phyloP scores from a whole-genome alignment of 2,113 vertebrate genomes.

The Platichthys flesus region DNA sequence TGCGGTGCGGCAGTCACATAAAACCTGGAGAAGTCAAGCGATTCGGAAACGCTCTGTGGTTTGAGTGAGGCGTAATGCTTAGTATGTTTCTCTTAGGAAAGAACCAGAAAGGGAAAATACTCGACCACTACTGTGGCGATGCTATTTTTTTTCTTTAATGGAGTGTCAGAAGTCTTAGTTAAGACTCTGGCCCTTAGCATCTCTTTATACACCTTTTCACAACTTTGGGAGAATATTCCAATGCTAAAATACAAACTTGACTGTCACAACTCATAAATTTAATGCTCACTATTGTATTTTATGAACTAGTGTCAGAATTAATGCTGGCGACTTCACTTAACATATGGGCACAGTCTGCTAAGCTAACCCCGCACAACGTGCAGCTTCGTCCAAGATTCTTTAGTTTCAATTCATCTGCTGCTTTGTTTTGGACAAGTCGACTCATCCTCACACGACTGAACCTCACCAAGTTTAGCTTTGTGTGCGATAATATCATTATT shows the following conservation, averaged over 20 bases:
- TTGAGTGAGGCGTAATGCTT: constrained; percentile 27
- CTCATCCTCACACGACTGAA: constrained; percentile 63
- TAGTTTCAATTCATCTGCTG: constrained; percentile 59
- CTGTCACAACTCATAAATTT: constrained; percentile 7
- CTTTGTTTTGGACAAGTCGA: constrained; percentile 57
- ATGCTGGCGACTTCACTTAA: constrained; percentile 36
- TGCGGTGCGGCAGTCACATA: constrained; percentile 47
- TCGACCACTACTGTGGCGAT: constrained; percentile 14
- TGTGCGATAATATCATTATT: constrained; percentile 67
- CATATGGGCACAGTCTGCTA: constrained; percentile 59
- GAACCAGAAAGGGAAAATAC: neutral
- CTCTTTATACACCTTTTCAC: constrained; percentile 14
- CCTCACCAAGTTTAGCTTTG: constrained; percentile 63
- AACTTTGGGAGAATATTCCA: constrained; percentile 13
- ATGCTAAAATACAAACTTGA: constrained; percentile 15
- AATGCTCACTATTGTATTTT: constrained; percentile 47
- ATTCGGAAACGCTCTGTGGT: constrained; percentile 30
- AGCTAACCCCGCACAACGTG: constrained; percentile 45
- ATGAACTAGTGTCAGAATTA: constrained; percentile 21
- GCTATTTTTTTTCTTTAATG: neutral
- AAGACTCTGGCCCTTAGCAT: constrained; percentile 5
- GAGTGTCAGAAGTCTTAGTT: neutral
- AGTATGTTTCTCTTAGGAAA: constrained; percentile 28
- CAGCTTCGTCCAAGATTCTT: constrained; percentile 60
- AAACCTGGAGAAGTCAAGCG: constrained; percentile 1